Evolutionary conservation across 2,113 vertebrate species (phyloP).

Genomic region (Calyptomena viridis): DNA sequence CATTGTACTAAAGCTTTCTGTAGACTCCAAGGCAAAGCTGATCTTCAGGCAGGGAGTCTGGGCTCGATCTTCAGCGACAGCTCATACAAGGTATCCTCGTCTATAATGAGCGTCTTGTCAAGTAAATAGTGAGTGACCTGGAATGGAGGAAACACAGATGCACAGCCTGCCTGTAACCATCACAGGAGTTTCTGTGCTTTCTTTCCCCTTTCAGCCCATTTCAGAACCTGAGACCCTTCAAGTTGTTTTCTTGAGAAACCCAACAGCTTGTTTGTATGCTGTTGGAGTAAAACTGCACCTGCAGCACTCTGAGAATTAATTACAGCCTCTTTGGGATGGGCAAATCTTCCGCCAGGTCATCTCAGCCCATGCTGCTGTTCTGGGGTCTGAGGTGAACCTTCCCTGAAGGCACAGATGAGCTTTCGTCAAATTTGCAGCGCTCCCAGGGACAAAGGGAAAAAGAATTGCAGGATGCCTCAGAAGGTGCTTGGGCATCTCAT

Average conservation of each 20-base stretch:
- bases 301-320: neutral
- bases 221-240: neutral
- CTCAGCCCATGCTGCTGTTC: neutral
- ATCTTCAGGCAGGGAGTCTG: conserved; percentile 90
- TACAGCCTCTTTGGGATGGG: neutral
- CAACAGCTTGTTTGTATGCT: neutral
- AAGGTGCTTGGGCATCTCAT: too few relatives aligned
- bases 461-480: neutral
- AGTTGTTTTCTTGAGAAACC: neutral
- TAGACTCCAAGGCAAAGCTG: conserved; percentile 19
- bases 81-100: conserved; percentile 96
- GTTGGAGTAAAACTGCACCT: neutral
- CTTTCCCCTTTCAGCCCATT: neutral
- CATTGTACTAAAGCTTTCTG: conserved; percentile 13
- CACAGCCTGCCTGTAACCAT: neutral
- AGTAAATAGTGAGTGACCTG: conserved; percentile 97
- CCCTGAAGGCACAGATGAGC: neutral
- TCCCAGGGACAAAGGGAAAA: neutral
- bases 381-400: neutral
- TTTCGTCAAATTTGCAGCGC: neutral
- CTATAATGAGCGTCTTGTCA: conserved; percentile 94
- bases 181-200: neutral
- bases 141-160: neutral
- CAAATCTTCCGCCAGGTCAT: neutral
- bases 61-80: conserved; percentile 97